Percentiles rank a stretch among this genome's conserved stretches.
phyloP scores from a whole-genome alignment of 2,888 invertebrate genomes.

The Meteorus cinctellus region DNA sequence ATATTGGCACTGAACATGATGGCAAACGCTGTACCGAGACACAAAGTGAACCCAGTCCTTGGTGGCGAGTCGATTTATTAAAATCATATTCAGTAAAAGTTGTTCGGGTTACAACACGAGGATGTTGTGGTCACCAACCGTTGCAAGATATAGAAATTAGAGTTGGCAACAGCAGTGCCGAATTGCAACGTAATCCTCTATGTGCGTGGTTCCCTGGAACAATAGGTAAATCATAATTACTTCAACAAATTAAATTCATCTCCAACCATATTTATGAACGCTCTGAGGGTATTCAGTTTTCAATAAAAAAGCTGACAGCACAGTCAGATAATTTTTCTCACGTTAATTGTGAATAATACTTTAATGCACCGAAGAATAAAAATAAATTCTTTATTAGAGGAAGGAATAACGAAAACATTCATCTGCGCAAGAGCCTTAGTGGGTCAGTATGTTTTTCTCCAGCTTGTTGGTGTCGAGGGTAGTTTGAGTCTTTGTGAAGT shows the following conservation, averaged over 20 bases:
- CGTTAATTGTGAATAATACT: no score
- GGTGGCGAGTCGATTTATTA: slow-evolving; percentile 94
- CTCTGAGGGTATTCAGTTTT: no score
- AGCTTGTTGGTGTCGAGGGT: slow-evolving; percentile 92
- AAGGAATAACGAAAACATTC: slow-evolving; percentile 93
- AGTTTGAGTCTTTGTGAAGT: slow-evolving; percentile 93
- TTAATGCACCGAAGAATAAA: no score
- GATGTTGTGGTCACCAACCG: slow-evolving; percentile 89
- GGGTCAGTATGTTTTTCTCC: slow-evolving; percentile 91
- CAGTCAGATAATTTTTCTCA: no score
- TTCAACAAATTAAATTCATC: no score
- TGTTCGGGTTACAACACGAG: slow-evolving; percentile 88
- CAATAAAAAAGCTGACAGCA: no score
- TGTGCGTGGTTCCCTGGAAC: slow-evolving; percentile 97
- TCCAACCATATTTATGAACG: no score
- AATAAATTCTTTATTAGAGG: slow-evolving; percentile 76
- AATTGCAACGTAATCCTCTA: slow-evolving; percentile 89
- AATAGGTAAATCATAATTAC: slow-evolving; percentile 77
- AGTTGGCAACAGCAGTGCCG: slow-evolving; percentile 92
- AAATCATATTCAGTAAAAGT: slow-evolving; percentile 89
- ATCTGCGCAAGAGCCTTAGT: slow-evolving; percentile 88
- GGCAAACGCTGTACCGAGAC: slow-evolving; percentile 93
- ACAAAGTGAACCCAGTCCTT: slow-evolving; percentile 90
- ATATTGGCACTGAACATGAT: slow-evolving; percentile 87
- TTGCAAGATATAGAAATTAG: slow-evolving; percentile 91